These are phyloP conservation scores for Spodoptera picta DNA, from an alignment of 2,888 invertebrate species.

Conservation along the genomic window DNA sequence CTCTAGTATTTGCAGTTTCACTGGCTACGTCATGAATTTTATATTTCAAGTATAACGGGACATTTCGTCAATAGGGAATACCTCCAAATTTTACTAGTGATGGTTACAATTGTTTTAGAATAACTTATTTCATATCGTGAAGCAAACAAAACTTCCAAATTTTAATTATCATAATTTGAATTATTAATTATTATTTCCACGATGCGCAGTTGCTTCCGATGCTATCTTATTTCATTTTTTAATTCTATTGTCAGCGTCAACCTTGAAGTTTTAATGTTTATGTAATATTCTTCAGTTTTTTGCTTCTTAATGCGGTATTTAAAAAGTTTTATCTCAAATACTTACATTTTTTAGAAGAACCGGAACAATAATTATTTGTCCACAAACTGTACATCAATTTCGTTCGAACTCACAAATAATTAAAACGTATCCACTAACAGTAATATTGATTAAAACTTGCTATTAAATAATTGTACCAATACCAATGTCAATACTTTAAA, in stretches of 20 bases:
- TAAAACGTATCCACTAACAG: constrained; percentile 37
- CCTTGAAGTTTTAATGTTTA: not conserved
- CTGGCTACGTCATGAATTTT: constrained; percentile 28
- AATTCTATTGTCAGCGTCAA: not conserved
- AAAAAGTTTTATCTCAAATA: constrained; percentile 15
- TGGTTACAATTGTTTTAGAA: no score
- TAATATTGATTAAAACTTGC: constrained; percentile 28
- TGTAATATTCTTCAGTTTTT: not conserved
- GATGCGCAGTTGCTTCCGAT: constrained; percentile 10
- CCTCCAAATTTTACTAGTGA: no score
- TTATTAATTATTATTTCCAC: not conserved
- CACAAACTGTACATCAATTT: constrained; percentile 35
- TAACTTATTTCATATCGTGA: no score
- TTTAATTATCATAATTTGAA: not conserved
- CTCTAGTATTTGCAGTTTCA: constrained; percentile 35
- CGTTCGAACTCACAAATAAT: constrained; percentile 34
- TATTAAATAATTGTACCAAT: constrained; percentile 28
- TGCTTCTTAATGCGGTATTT: constrained; percentile 1
- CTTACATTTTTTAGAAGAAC: constrained; percentile 44
- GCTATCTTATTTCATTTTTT: constrained; percentile 5
- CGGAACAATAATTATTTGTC: constrained; percentile 32
- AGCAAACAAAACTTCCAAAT: no score
- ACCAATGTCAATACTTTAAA: constrained; percentile 52
- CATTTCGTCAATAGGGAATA: not conserved
- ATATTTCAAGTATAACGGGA: constrained; percentile 27